phyloP scores from a whole-genome alignment of 2,797 vertebrate species.

The Sebastolobus altivelis region DNA sequence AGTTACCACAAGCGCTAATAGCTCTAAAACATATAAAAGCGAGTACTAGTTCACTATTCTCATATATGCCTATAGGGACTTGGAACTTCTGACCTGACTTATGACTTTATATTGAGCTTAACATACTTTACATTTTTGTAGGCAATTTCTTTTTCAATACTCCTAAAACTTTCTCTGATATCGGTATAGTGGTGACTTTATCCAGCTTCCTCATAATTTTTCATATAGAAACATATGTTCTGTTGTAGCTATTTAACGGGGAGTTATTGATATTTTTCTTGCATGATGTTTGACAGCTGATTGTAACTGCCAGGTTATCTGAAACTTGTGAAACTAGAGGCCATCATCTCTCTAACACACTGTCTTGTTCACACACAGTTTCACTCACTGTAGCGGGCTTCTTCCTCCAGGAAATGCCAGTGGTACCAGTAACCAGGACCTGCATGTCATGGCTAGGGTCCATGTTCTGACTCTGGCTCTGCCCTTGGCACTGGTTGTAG shows the following conservation, averaged over 20 bases:
- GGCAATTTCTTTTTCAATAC: neutral
- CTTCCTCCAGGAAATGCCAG: constrained; percentile 93
- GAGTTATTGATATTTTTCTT: neutral
- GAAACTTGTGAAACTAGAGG: neutral
- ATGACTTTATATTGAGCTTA: neutral
- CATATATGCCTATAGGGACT: neutral
- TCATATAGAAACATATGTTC: neutral
- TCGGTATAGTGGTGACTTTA: neutral
- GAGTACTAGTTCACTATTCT: neutral
- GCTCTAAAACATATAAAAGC: neutral
- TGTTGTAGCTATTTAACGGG: neutral
- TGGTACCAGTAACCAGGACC: constrained; percentile 91
- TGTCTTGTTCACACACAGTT: neutral
- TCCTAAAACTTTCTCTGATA: neutral
- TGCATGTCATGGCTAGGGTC: constrained; percentile 73
- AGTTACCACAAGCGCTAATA: neutral
- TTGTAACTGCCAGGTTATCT: constrained; percentile 2
- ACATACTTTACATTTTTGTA: neutral
- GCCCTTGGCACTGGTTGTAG: constrained; percentile 71
- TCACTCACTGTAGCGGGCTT: constrained; percentile 87
- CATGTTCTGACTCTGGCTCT: constrained; percentile 70
- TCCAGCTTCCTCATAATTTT: neutral
- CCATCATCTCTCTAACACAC: neutral
- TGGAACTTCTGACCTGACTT: neutral
- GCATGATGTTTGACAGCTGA: neutral